Conservation (phyloP, 2,888 invertebrate genomes). For the Plebejus anna region DNA sequence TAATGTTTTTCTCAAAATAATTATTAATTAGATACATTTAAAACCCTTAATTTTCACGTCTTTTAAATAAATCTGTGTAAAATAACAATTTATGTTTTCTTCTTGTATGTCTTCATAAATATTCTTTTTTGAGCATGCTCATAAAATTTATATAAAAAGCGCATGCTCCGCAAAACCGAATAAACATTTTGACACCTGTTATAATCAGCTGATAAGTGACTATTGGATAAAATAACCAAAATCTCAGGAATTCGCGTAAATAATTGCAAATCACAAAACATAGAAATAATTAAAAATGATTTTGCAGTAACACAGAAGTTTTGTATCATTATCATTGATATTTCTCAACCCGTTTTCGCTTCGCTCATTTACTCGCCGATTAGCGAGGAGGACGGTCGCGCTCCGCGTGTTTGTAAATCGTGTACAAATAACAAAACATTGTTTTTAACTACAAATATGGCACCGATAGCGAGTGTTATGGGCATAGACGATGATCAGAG, state of each 20-base stretch:
- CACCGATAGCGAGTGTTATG: conserved; percentile 68
- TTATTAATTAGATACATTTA: too few species aligned
- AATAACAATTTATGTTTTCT: too few species aligned
- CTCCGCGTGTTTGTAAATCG: conserved; percentile 1
- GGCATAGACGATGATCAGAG: conserved; percentile 86
- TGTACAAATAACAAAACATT: neutral
- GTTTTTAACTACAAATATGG: conserved; percentile 42
- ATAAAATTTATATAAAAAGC: neutral
- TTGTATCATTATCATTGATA: neutral
- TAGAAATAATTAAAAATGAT: neutral
- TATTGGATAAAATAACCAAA: neutral
- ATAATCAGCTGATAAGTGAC: neutral
- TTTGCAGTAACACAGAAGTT: neutral
- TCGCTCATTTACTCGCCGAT: conserved; percentile 19
- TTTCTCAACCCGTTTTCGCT: neutral
- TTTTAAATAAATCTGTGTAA: too few species aligned
- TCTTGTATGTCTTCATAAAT: too few species aligned
- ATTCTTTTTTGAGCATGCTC: neutral
- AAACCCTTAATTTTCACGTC: too few species aligned
- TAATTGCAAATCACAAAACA: neutral
- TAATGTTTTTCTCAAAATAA: too few species aligned
- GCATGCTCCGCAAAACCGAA: neutral
- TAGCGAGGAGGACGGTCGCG: neutral
- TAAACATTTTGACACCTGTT: neutral
- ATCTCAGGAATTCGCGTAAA: neutral